A percentile compares a stretch with the other conserved stretches of the same genome.
Evolutionary conservation across 2,888 invertebrate species (phyloP).

Genomic region (Dryocosmus kuriphilus): DNA sequence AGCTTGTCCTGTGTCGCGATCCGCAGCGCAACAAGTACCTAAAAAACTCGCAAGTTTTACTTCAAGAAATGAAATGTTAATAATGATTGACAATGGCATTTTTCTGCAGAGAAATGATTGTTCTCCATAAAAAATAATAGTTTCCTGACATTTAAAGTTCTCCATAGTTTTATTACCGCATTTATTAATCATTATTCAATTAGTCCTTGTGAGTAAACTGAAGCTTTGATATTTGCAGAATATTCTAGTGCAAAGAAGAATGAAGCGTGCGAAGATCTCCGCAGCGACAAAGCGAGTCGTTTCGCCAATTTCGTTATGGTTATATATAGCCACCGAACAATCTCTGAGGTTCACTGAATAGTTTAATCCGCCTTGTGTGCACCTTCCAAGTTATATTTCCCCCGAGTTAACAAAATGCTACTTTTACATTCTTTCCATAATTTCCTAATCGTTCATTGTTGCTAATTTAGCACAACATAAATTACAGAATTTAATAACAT

Average conservation of each 20-base stretch:
- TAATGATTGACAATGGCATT: too few relatives aligned
- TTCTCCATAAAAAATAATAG: background rate
- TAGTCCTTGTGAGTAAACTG: background rate
- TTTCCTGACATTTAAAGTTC: background rate
- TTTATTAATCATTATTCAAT: background rate
- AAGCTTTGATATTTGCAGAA: background rate
- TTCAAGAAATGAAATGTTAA: too few relatives aligned
- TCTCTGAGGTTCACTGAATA: slow-evolving; percentile 38
- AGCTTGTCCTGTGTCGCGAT: too few relatives aligned
- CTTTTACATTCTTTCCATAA: slow-evolving; percentile 29
- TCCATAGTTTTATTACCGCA: background rate
- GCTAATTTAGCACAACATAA: slow-evolving; percentile 18
- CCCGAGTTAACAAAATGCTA: slow-evolving; percentile 34
- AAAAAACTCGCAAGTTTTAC: too few relatives aligned
- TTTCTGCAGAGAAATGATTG: too few relatives aligned
- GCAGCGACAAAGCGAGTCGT: slow-evolving; percentile 26
- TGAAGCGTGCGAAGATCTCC: slow-evolving; percentile 12
- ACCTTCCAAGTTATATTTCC: slow-evolving; percentile 37
- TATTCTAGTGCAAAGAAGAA: slow-evolving; percentile 12
- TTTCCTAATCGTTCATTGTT: background rate
- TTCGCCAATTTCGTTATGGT: slow-evolving; percentile 40
- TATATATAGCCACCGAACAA: slow-evolving; percentile 34
- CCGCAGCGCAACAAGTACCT: too few relatives aligned
- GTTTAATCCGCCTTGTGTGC: slow-evolving; percentile 37
- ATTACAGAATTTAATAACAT: background rate